Percentiles rank a stretch among this genome's conserved stretches.
phyloP scores from a whole-genome alignment of 2,888 invertebrate species.

The Frankliniella fusca region DNA sequence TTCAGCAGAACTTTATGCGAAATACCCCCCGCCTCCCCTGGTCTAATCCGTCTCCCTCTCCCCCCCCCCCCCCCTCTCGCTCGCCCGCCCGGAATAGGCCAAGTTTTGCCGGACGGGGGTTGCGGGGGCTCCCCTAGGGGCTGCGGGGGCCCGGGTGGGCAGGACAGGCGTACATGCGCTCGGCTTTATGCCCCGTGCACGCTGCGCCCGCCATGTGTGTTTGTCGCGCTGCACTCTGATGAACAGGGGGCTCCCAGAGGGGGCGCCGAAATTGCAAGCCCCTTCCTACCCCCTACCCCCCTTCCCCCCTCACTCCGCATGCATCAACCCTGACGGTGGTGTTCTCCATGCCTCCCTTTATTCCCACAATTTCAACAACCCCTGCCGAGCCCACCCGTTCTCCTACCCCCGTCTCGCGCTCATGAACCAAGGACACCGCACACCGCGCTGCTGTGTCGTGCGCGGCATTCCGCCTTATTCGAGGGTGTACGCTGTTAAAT shows the following conservation, averaged over 20 bases:
- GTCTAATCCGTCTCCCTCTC: background rate
- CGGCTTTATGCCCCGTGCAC: constrained; percentile 8
- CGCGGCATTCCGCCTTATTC: too few species aligned
- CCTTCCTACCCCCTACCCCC: too few species aligned
- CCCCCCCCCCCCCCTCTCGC: background rate
- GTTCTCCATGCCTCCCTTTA: too few species aligned
- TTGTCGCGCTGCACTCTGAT: constrained; percentile 14
- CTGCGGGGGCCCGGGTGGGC: background rate
- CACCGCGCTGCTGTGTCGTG: too few species aligned
- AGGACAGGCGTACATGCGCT: background rate
- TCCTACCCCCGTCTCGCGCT: too few species aligned
- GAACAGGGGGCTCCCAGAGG: background rate
- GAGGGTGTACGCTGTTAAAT: too few species aligned
- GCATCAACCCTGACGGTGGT: too few species aligned
- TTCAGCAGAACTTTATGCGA: constrained; percentile 14
- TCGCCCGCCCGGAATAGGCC: background rate
- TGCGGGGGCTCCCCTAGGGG: background rate
- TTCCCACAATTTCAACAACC: too few species aligned
- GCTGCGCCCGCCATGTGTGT: background rate
- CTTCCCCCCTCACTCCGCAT: too few species aligned
- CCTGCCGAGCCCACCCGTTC: too few species aligned
- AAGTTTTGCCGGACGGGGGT: background rate
- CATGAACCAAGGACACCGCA: too few species aligned
- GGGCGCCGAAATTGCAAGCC: too few species aligned
- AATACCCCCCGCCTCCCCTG: background rate